Evolutionary conservation across 2,113 vertebrate genomes (phyloP).

Genomic region (Centrocercus urophasianus): DNA sequence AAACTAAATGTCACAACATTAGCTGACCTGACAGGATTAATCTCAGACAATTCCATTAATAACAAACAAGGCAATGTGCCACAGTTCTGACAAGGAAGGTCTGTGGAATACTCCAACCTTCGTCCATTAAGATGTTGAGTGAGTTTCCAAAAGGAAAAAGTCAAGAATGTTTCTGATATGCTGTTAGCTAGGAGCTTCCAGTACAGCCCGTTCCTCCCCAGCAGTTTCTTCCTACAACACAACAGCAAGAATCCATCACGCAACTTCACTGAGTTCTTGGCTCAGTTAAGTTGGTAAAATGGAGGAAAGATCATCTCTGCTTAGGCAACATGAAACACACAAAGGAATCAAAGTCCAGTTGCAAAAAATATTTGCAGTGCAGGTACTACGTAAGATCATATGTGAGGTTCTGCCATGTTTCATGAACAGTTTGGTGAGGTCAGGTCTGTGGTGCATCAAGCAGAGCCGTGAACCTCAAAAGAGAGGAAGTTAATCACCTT

Average conservation of each 20-base stretch:
- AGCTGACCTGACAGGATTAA: background rate
- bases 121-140: background rate
- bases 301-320: background rate
- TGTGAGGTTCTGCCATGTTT: background rate
- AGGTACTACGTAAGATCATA: background rate
- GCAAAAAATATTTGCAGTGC: background rate
- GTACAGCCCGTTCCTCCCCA: background rate
- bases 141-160: background rate
- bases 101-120: background rate
- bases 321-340: background rate
- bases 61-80: background rate
- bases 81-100: background rate
- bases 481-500: background rate
- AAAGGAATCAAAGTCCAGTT: rapidly evolving
- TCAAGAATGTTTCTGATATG: background rate
- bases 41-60: background rate
- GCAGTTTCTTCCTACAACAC: background rate
- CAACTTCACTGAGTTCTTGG: background rate
- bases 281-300: rapidly evolving
- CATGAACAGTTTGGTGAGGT: background rate
- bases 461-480: background rate
- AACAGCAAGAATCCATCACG: background rate
- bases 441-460: background rate
- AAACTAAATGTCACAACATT: background rate
- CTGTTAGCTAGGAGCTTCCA: background rate